Conservation (phyloP, 2,888 invertebrate species). For the Mythimna loreyi region DNA sequence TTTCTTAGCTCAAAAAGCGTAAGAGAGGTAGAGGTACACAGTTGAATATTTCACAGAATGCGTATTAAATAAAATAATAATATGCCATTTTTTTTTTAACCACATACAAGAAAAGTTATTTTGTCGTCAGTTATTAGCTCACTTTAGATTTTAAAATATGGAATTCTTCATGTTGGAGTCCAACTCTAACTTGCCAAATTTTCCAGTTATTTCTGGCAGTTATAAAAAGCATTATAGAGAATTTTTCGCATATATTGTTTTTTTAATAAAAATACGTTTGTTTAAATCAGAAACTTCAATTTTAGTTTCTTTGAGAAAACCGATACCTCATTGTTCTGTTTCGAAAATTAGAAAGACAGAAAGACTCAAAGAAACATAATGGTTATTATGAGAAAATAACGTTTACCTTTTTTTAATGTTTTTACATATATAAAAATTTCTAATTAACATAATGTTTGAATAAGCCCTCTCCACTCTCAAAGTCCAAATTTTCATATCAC, state of each 20-base stretch:
- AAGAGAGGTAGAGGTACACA: no score
- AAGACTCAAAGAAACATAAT: background rate
- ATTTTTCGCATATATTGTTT: background rate
- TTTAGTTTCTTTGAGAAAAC: background rate
- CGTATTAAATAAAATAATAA: no score
- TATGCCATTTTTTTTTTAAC: no score
- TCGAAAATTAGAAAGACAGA: background rate
- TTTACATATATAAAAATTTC: background rate
- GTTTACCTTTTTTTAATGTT: background rate
- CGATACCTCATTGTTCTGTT: background rate
- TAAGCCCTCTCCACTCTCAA: constrained; percentile 46
- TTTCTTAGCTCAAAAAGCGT: no score
- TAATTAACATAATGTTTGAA: constrained; percentile 9
- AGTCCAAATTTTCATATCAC: constrained; percentile 74
- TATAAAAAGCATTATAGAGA: no score
- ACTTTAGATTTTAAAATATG: no score
- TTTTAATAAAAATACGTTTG: background rate
- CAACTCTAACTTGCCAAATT: no score
- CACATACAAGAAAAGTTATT: no score
- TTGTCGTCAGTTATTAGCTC: no score
- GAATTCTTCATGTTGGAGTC: no score
- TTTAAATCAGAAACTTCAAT: background rate
- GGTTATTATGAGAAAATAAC: background rate
- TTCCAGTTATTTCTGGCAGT: no score
- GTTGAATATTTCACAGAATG: no score